Conservation (phyloP, 2,888 invertebrate genomes). For the Tanypteryx hageni region DNA sequence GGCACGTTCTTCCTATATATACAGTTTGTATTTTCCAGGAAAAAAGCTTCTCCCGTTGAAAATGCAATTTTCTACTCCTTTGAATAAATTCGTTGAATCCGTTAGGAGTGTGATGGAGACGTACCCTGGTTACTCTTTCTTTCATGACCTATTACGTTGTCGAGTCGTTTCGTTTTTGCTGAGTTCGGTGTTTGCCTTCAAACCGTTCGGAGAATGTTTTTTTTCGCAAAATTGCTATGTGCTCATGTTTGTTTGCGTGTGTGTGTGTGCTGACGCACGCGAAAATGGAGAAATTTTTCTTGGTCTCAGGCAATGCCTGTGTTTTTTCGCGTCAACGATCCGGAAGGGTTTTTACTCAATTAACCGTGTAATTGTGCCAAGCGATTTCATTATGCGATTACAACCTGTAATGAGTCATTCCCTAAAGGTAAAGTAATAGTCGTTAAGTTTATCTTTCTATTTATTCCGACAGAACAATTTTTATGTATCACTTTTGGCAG, state of each 20-base stretch:
- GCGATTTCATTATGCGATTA: too few relatives aligned
- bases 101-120: neutral
- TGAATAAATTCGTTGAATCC: neutral
- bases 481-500: too few relatives aligned
- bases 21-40: neutral
- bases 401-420: too few relatives aligned
- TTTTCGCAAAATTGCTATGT: neutral
- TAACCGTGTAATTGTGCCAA: neutral
- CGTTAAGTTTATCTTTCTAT: too few relatives aligned
- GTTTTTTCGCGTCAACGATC: neutral
- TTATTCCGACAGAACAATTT: too few relatives aligned
- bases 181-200: neutral
- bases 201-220: neutral
- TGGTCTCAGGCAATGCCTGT: neutral
- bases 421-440: too few relatives aligned
- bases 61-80: neutral
- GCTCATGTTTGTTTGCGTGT: neutral
- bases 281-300: neutral
- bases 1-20: too few relatives aligned
- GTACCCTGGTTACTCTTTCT: neutral
- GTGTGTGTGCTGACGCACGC: neutral
- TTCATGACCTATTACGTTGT: neutral
- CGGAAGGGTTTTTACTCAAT: conserved; percentile 21
- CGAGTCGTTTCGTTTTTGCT: neutral
- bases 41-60: neutral